A percentile compares a stretch with the other conserved stretches of the same genome.
Evolutionary conservation across 2,888 invertebrate genomes (phyloP).

Genomic region (Hydrotaea diabolus): DNA sequence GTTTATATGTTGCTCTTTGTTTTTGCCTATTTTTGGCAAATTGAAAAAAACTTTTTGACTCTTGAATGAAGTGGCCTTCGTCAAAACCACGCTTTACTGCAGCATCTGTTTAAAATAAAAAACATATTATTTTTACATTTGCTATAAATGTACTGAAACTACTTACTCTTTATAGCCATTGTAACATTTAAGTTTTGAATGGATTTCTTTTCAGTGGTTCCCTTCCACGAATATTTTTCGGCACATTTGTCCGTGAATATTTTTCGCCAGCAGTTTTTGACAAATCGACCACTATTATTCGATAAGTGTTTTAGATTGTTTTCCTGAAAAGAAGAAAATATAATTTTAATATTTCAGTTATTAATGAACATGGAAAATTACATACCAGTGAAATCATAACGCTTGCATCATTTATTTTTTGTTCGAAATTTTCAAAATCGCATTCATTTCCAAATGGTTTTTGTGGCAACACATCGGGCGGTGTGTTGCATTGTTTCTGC

Average conservation of each 20-base stretch:
- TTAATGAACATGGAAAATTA: constrained; percentile 6
- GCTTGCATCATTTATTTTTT: background rate
- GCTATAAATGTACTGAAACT: background rate
- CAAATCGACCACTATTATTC: constrained; percentile 27
- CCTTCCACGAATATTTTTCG: constrained; percentile 51
- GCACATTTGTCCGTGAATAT: constrained; percentile 43
- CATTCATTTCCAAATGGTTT: constrained; percentile 7
- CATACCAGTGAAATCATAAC: constrained; percentile 18
- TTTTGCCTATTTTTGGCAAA: constrained; percentile 15
- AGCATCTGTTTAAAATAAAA: background rate
- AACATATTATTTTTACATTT: constrained; percentile 7
- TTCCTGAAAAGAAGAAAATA: constrained; percentile 10
- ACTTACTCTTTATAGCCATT: constrained; percentile 26
- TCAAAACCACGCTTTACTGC: background rate
- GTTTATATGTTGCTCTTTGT: background rate
- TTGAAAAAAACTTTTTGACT: background rate
- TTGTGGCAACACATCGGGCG: constrained; percentile 6
- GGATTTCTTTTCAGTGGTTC: constrained; percentile 53
- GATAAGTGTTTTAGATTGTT: constrained; percentile 7
- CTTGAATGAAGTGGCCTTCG: background rate
- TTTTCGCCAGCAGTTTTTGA: constrained; percentile 27
- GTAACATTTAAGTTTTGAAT: constrained; percentile 10
- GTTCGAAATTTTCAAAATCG: constrained; percentile 10
- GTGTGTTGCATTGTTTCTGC: constrained; percentile 10
- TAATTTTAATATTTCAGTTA: constrained; percentile 6